A percentile compares a stretch with the other conserved stretches of the same genome.
phyloP scores from a whole-genome alignment of 2,113 vertebrate genomes.

The Gymnorhina tibicen region DNA sequence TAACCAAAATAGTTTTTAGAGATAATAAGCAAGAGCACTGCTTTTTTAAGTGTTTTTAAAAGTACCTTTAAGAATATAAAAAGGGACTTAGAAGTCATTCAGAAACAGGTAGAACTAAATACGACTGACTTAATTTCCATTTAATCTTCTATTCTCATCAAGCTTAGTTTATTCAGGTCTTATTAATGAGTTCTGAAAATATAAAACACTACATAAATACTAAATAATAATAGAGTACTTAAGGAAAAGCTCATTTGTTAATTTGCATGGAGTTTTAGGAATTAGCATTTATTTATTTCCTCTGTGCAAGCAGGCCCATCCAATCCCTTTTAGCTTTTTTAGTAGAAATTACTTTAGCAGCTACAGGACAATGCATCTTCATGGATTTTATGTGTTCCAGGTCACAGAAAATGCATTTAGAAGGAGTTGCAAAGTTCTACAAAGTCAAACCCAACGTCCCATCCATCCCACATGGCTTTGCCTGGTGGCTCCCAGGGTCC shows the following conservation, averaged over 20 bases:
- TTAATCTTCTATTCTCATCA: conserved; percentile 10
- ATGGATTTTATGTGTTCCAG: not conserved
- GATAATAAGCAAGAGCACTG: not conserved
- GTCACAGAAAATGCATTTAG: not conserved
- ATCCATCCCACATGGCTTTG: not conserved
- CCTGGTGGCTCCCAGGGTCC: rapidly evolving
- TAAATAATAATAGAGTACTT: not conserved
- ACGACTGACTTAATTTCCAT: conserved; percentile 2
- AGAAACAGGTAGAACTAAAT: not conserved
- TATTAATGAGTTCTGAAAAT: conserved; percentile 34
- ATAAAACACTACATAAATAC: not conserved
- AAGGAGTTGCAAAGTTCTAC: not conserved
- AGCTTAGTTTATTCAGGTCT: not conserved
- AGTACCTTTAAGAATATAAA: not conserved
- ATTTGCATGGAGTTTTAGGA: not conserved
- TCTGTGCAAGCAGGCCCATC: not conserved
- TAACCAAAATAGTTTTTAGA: not conserved
- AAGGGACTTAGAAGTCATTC: not conserved
- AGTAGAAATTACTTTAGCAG: not conserved
- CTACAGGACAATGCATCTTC: not conserved
- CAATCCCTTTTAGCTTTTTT: not conserved
- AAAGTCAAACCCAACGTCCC: not conserved
- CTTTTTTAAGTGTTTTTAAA: not conserved
- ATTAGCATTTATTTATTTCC: not conserved
- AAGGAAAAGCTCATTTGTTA: not conserved